Evolutionary conservation across 2,888 invertebrate genomes (phyloP).

Genomic region (Auanema freiburgensis): DNA sequence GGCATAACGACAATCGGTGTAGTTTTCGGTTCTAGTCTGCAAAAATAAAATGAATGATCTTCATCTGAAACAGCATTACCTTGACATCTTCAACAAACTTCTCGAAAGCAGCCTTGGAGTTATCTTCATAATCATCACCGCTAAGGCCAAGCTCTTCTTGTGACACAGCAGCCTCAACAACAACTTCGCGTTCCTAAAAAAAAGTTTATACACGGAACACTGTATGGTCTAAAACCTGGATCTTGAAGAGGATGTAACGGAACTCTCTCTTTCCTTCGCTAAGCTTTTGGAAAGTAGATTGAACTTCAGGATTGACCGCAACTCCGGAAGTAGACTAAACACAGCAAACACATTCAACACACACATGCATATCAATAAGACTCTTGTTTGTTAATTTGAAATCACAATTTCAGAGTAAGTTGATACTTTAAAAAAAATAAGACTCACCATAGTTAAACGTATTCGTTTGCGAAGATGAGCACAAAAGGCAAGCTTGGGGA

Average conservation of each 20-base stretch:
- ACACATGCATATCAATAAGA: slow-evolving; percentile 14
- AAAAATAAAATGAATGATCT: slow-evolving; percentile 11
- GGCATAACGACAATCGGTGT: slow-evolving; percentile 90
- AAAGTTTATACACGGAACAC: background rate
- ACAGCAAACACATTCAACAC: slow-evolving; percentile 15
- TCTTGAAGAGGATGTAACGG: slow-evolving; percentile 65
- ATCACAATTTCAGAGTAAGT: background rate
- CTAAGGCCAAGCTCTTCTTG: slow-evolving; percentile 51
- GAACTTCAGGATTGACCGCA: slow-evolving; percentile 63
- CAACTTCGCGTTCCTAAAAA: slow-evolving; percentile 61
- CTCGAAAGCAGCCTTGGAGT: slow-evolving; percentile 77
- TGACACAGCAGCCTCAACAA: slow-evolving; percentile 61
- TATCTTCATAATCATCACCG: slow-evolving; percentile 62
- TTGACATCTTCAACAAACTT: slow-evolving; percentile 87
- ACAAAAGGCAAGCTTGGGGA: slow-evolving; percentile 10
- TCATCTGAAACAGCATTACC: slow-evolving; percentile 67
- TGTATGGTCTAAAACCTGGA: slow-evolving; percentile 41
- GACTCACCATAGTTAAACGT: background rate
- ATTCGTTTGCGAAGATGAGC: slow-evolving; percentile 2
- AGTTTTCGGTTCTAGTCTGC: slow-evolving; percentile 73
- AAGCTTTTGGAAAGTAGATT: slow-evolving; percentile 61
- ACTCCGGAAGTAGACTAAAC: slow-evolving; percentile 62
- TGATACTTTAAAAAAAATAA: background rate
- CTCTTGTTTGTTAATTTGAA: no score
- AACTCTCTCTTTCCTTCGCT: slow-evolving; percentile 62